Evolutionary conservation across 2,113 vertebrate genomes (phyloP), one percentile per base, ranked within the genome.

Genomic region (Colossoma macropomum): DNA sequence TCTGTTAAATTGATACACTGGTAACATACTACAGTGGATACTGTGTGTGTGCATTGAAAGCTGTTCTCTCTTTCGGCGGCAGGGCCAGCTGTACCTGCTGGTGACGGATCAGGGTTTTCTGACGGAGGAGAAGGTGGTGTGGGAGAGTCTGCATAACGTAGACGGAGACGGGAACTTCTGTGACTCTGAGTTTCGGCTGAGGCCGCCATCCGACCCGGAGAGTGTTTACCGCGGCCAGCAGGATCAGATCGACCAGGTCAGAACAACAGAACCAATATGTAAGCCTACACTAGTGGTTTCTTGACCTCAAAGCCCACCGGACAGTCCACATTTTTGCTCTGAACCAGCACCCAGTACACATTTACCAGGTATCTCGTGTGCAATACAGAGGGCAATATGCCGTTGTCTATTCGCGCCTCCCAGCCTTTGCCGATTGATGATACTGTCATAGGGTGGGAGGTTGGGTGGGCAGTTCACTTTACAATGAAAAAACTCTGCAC

Each of bases 91-190:
- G 75, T 99, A 99, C 91, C 93, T 97, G 85, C 93, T 99, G 90
- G 98, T 99, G 84, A 99, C 98, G 70, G 98, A 99, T 89, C 98
- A 99, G 91, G 98, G 98, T 30, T 99, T 99, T 92, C 95, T 99
- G 81, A 99, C 97, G 0, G 98, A 99, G 90, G 98, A 99, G 91
- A 98, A 98, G 86, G 95, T 99, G 83, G 97, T 99, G 59, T 99
- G 98, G 98, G 98, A 99, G 92, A 99, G 98, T 89, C 94, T 99
- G 48, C 98, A 99, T 87, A 99, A 98, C 27, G 98, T 99, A 6
- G 98, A 98, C 11, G 98, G 98, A 30, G 98, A 99, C 21, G 96
- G 98, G 52, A 98, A 99, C 86, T 99, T 99, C 92, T 99, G 97
- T 74, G 97, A 99, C 73, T 99, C 98, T 0, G 97, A 97, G 86